A percentile compares a stretch with the other conserved stretches of the same genome.
Evolutionary conservation across 2,888 invertebrate species (phyloP).

Genomic region (Cantharis flavilabris): DNA sequence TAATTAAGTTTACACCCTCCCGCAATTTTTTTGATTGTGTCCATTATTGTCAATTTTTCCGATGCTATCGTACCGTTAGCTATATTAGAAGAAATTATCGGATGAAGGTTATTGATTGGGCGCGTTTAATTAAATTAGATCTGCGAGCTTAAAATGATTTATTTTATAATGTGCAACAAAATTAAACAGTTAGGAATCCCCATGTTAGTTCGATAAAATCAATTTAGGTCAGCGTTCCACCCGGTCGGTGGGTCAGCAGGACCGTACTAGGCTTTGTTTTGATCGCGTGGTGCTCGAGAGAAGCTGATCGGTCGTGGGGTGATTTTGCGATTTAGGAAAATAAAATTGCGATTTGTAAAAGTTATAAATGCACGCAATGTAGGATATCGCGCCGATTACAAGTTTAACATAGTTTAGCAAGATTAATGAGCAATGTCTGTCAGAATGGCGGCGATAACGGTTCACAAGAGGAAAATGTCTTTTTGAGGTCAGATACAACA

Average conservation of each 20-base stretch:
- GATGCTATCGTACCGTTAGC: not conserved
- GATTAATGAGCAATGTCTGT: slow-evolving; percentile 28
- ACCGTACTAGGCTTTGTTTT: not conserved
- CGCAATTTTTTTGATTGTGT: not conserved
- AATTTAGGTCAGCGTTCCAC: not conserved
- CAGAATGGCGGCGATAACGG: slow-evolving; percentile 22
- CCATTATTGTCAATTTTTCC: not conserved
- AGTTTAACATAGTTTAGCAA: slow-evolving; percentile 28
- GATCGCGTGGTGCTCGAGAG: not conserved
- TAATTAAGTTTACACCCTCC: not conserved
- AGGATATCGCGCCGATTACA: slow-evolving; percentile 18
- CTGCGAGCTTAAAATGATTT: not conserved
- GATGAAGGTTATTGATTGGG: not conserved
- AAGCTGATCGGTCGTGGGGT: too few species aligned
- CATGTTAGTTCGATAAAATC: not conserved
- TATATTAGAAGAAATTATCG: not conserved
- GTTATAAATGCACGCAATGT: slow-evolving; percentile 8
- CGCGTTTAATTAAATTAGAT: not conserved
- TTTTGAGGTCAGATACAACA: slow-evolving; percentile 23
- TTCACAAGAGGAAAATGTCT: slow-evolving; percentile 27
- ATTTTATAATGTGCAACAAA: not conserved
- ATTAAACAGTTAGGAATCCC: not conserved
- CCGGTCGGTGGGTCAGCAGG: not conserved
- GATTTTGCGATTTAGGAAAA: not conserved
- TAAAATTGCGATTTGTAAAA: not conserved